A percentile compares a stretch with the other conserved stretches of the same genome.
These are phyloP conservation scores for Falco rusticolus DNA, from an alignment of 2,797 vertebrate genomes.

Conservation along the genomic window DNA sequence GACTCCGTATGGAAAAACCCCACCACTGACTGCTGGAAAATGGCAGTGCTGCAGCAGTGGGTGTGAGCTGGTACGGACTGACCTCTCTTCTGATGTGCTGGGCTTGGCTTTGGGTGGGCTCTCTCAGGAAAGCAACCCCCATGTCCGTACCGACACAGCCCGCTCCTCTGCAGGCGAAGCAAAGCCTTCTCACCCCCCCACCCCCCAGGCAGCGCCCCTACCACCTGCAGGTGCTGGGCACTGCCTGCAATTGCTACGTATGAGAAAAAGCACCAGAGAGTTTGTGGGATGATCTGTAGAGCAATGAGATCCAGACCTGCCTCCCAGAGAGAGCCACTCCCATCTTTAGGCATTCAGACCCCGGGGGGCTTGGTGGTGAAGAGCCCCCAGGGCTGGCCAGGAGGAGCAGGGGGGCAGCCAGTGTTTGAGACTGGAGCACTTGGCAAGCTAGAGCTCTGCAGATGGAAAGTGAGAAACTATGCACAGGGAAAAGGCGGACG, in stretches of 20 bases:
- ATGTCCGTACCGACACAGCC: accelerated
- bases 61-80: neutral
- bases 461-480: neutral
- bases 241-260: neutral
- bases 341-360: neutral
- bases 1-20: neutral
- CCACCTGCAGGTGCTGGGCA: neutral
- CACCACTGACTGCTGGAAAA: neutral
- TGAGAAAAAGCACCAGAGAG: neutral
- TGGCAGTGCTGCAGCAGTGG: neutral
- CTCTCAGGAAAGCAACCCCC: accelerated
- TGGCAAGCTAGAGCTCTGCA: neutral
- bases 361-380: neutral
- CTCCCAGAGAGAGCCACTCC: neutral
- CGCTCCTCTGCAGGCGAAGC: accelerated
- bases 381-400: neutral
- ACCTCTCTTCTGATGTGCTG: neutral
- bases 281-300: neutral
- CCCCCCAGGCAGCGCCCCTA: neutral
- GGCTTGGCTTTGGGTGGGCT: neutral
- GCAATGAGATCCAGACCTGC: neutral
- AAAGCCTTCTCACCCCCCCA: neutral
- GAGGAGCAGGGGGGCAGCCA: accelerated
- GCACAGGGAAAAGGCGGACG: neutral
- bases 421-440: neutral